Conservation (phyloP, 64 coral and sea anemone genomes). For the Pocillopora verrucosa region DNA sequence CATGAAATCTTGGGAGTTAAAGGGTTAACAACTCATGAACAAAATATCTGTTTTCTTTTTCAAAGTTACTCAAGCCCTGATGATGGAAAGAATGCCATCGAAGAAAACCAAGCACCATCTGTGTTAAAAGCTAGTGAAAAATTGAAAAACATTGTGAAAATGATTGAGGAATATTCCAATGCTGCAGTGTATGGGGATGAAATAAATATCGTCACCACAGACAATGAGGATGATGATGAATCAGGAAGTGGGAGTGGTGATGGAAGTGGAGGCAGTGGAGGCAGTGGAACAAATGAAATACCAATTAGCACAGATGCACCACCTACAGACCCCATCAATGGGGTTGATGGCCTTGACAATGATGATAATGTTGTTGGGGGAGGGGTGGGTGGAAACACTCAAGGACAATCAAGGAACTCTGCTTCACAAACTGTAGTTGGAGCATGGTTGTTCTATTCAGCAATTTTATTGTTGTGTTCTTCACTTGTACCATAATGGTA, state of each 20-base stretch:
- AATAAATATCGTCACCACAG: background rate
- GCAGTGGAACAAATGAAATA: background rate
- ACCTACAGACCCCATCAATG: background rate
- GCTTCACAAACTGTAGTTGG: background rate
- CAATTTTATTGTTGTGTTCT: background rate
- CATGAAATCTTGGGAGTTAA: no score
- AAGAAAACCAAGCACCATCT: background rate
- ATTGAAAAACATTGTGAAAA: background rate
- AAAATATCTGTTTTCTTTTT: background rate
- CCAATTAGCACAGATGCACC: background rate
- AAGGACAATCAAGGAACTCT: background rate
- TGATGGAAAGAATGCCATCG: background rate
- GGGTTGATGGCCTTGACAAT: background rate
- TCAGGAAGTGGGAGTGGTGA: background rate
- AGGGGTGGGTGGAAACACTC: background rate
- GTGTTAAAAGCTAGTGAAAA: background rate
- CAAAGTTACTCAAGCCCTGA: conserved; percentile 16
- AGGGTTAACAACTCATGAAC: no score
- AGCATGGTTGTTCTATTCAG: background rate
- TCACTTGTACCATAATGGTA: background rate
- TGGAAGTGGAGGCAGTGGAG: conserved; percentile 7
- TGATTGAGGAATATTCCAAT: background rate
- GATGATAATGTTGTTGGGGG: background rate
- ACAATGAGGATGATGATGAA: background rate
- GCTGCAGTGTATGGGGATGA: conserved; percentile 25